Evolutionary conservation across 2,797 vertebrate species (phyloP).

Genomic region (Anisognathus igniventris): DNA sequence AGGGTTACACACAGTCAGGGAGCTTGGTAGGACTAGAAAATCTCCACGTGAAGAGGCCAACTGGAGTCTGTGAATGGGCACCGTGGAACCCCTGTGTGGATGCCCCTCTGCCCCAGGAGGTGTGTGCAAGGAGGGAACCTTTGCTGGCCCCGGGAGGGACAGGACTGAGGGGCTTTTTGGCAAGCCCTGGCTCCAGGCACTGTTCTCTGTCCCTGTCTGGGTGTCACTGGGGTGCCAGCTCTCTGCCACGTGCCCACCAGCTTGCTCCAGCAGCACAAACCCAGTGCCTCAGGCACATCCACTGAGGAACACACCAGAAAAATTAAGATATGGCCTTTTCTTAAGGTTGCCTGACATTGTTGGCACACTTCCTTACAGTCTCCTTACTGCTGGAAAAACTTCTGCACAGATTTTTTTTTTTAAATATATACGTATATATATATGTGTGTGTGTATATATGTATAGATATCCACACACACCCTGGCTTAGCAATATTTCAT

Average conservation of each 20-base stretch:
- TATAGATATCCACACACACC: constrained; percentile 4
- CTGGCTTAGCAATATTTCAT: constrained; percentile 59
- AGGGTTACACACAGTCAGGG: background rate
- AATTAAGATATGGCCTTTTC: constrained; percentile 64
- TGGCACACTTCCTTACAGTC: constrained; percentile 49
- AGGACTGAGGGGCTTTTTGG: background rate
- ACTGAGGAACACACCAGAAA: constrained; percentile 25
- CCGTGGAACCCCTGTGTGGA: background rate
- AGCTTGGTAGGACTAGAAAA: constrained; percentile 42
- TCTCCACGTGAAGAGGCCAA: background rate
- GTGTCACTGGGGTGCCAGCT: background rate
- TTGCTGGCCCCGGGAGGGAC: rapidly evolving
- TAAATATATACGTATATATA: constrained; percentile 25
- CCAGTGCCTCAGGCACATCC: background rate
- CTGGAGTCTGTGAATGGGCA: background rate
- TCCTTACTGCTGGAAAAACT: constrained; percentile 55
- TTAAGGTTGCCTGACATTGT: constrained; percentile 14
- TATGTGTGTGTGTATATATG: background rate
- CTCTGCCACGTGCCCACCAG: background rate
- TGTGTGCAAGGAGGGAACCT: background rate
- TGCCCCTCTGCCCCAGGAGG: rapidly evolving
- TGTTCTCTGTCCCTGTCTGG: background rate
- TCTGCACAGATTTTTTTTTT: background rate
- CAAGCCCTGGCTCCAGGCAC: constrained; percentile 24
- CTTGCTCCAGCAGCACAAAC: background rate